Evolutionary conservation across 2,113 vertebrate genomes (phyloP), one percentile per base, ranked within the genome.

Genomic region (Danionella cerebrum): DNA sequence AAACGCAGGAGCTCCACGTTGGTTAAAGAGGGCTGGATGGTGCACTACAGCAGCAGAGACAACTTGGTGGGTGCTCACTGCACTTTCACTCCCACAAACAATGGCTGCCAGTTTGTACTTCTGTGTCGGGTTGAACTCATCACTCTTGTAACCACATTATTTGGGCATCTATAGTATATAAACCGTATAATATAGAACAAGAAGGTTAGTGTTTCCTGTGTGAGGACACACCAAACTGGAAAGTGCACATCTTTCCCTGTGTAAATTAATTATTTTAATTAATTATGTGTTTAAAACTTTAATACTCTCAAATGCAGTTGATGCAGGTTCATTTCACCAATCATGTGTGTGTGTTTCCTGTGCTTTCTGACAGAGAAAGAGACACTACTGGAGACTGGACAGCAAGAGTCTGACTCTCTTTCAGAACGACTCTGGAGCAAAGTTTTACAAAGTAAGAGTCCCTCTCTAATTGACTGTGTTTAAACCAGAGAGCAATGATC

Each of bases 11-110:
- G 96, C 89, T 96, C 94, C 86, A 98, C 94, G 13, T 82, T 99
- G 88, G 94, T 98, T 78, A 96, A 93, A 82, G 96, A 99, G 83
- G 96, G 96, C 41, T 99, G 96, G 96, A 98, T 99, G 96, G 96
- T 98, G 77, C 96, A 99, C 80, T 96, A 94, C 68, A 94, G 92
- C 55, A 99, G 92, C 83, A 91, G 90, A 84, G 96, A 99, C 76
- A 95, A 95, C 78, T 87, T 99, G 91, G 96, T 98, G 78, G 92
- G 93, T 89, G 71, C 22, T 19, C 6, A 53, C 29, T 53, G 2
- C 29, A 53, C 12, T 12, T 18, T 18, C 16, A 33, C 10, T 18
- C 4, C 4, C 65, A 21, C 11, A 24, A 31, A 6, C 21, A 8
- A 2, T 72, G 1, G 21, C 33, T n/a, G n/a, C n/a, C n/a, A n/a